Evolutionary conservation across 2,888 invertebrate genomes (phyloP).

Genomic region (Drosophila diplacantha): DNA sequence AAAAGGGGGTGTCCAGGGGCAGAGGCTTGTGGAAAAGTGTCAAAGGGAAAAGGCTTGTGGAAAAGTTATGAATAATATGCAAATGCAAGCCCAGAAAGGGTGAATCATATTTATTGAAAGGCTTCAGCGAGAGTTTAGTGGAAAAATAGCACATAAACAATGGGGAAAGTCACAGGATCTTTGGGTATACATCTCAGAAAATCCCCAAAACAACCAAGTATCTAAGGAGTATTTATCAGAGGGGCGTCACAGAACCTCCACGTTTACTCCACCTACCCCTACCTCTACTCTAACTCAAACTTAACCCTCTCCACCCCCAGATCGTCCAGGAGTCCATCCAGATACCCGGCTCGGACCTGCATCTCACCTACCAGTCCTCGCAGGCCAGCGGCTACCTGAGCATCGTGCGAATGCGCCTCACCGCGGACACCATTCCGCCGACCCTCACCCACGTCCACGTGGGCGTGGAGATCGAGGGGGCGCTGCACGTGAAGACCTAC

Average conservation of each 20-base stretch:
- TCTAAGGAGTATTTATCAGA: no score
- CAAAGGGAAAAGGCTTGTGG: no score
- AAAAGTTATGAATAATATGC: conserved; percentile 1
- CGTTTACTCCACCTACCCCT: background rate
- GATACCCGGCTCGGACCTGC: conserved; percentile 94
- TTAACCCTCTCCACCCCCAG: conserved; percentile 78
- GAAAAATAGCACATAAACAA: no score
- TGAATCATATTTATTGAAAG: background rate
- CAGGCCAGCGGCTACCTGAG: conserved; percentile 96
- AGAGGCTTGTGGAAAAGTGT: background rate
- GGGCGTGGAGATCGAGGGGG: conserved; percentile 94
- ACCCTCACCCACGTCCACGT: conserved; percentile 93
- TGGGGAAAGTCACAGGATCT: background rate
- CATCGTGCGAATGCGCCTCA: conserved; percentile 92
- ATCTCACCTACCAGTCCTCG: conserved; percentile 96
- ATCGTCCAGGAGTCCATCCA: conserved; percentile 97
- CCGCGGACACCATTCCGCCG: conserved; percentile 87
- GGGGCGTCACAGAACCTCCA: no score
- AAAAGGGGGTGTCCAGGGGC: background rate
- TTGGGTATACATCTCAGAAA: background rate
- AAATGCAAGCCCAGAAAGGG: no score
- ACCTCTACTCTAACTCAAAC: background rate
- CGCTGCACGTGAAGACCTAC: conserved; percentile 92
- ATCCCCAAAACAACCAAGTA: rapidly evolving
- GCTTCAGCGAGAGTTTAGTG: background rate